phyloP scores from a whole-genome alignment of 2,888 invertebrate genomes.

The Aradus depressus region DNA sequence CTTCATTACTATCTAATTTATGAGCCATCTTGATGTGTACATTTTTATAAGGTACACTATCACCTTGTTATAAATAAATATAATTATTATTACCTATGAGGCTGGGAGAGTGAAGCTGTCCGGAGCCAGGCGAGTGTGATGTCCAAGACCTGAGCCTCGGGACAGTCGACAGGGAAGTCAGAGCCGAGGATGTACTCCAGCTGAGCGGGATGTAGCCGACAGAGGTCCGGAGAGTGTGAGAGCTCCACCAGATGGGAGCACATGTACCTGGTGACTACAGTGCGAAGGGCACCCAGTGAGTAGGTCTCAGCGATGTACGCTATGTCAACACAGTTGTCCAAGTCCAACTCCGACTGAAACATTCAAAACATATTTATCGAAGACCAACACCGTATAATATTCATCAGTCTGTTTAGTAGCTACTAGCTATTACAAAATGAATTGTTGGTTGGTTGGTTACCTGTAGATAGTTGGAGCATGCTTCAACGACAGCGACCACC shows the following conservation, averaged over 20 bases:
- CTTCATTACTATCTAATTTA: no score
- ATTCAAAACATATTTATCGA: background rate
- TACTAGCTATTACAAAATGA: background rate
- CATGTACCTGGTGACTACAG: constrained; percentile 52
- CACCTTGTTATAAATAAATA: background rate
- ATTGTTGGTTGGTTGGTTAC: constrained; percentile 29
- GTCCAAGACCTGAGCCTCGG: constrained; percentile 48
- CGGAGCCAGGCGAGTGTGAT: constrained; percentile 50
- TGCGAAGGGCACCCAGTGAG: constrained; percentile 46
- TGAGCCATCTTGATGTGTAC: no score
- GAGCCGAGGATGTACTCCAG: constrained; percentile 49
- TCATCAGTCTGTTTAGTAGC: background rate
- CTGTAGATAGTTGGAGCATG: constrained; percentile 51
- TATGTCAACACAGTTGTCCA: constrained; percentile 61
- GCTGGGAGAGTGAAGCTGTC: constrained; percentile 12
- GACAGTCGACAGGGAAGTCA: constrained; percentile 57
- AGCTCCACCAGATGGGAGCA: constrained; percentile 51
- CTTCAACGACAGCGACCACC: constrained; percentile 52
- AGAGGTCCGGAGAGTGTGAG: constrained; percentile 47
- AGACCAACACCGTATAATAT: background rate
- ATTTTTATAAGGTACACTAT: no score
- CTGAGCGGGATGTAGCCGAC: constrained; percentile 48
- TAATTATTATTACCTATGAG: constrained; percentile 2
- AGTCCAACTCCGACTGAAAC: constrained; percentile 48
- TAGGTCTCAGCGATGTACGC: constrained; percentile 58